Evolutionary conservation across 2,797 vertebrate genomes (phyloP), one percentile per base, ranked within the genome.

Genomic region (Smutsia temminckii): DNA sequence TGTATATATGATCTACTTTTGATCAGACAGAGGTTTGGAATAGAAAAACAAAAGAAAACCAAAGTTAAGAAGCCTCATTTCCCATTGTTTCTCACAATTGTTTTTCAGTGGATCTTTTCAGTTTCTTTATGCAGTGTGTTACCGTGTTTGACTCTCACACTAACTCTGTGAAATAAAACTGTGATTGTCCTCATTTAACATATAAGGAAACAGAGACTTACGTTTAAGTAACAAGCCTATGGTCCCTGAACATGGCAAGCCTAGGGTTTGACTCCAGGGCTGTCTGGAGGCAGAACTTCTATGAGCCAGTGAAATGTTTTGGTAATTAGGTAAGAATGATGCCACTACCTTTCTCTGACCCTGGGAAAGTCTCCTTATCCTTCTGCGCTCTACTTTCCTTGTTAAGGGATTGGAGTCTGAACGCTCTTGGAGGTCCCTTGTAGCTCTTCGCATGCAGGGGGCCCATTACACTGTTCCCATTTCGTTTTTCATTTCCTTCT

Each of bases 11-110:
- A 42, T 92, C 46, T 55, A 34, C 63, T 84, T 95, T 96, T 37
- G 61, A 68, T 81, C 46, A 40, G 34, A 85, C 46, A 46, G 46
- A 46, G 81, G 49, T 90, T 95, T 95, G 92, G 61, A 95, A 91
- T 55, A 55, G 89, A 79, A 85, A 80, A 37, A 53, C 20, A 46
- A 79, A 94, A 83, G n/a, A 32, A 89, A 78, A 59, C 13, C 29
- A 75, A 80, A 80, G 20, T 61, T 23, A 23, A 64, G 93, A 72
- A 21, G 11, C 32, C 61, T 71, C 32, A 53, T 75, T 61, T 64
- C 42, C 42, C 4, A 55, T 4, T 74, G 4, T 59, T 93, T 89
- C 34, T 72, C 11, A 49, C 14, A 29, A 14, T 84, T 17, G 59
- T 27, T 51, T 81, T 74, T 75, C 14, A 59, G 53, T 77, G 72